Base-by-base conservation (phyloP, 2,113 vertebrate genomes). In the Sialia sialis region DNA sequence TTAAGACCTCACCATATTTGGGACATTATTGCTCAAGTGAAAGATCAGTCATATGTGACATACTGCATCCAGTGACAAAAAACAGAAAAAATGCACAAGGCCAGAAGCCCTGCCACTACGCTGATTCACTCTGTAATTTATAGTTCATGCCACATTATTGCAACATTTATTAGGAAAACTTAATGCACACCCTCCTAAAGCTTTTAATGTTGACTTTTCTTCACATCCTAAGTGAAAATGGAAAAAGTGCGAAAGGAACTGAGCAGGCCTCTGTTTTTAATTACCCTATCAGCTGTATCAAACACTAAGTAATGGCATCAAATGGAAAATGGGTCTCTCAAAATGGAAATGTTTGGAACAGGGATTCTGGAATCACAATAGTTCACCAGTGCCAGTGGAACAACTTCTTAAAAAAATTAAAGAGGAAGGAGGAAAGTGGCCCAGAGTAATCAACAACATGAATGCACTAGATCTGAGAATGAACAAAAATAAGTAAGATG, bases 11-110 rank as follows among this genome's bases (percentile, higher is more conserved):
- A 63, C 14, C 51, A 13, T 14, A 68, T 7, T 44, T 84, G 48
- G 74, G 44, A 44, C 30, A 46, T 90, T 94, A 95, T 89, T 96
- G 86, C 91, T 94, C 72, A 75, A 75, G 73, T 9, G 19, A 91
- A 79, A 52, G 67, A 54, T 68, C 76, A 72, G 30, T 70, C 25
- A 5, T 2, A 6, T 30, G 43, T 3, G 4, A 79, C 56, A 72
- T 2, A 39, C 26, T 62, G 54, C 41, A 83, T 38, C 70, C 32
- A n/a, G 3, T 16, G 62, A 69, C 63, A 80, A 6, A 44, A 36
- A 54, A 51, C 2, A 49, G 4, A 54, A 73, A 11, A 68, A 30
- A 14, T 2, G 11, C 7, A 60, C 38, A 12, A 52, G 70, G 55
- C 32, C 94, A 90, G 38, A 66, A 73, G 68, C 63, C 59, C 26